A percentile compares a stretch with the other conserved stretches of the same genome.
phyloP scores from a whole-genome alignment of 2,113 vertebrate species.

The Lipophrys pholis region DNA sequence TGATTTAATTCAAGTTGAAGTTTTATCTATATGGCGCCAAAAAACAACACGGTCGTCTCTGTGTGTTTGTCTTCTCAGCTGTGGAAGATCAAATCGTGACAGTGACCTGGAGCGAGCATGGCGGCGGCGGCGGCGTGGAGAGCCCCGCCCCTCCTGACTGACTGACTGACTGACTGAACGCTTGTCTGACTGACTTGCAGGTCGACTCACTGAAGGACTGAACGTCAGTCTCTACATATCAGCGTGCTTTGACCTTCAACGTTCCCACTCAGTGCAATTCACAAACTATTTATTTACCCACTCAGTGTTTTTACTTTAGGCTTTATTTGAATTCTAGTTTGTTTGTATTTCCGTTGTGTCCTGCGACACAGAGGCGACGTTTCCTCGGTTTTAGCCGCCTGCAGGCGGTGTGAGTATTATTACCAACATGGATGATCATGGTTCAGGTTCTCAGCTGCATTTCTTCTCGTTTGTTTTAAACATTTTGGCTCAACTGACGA shows the following conservation, averaged over 20 bases:
- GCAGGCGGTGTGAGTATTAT: slow-evolving; percentile 61
- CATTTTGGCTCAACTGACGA: slow-evolving; percentile 13
- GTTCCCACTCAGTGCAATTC: slow-evolving; percentile 92
- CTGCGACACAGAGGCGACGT: slow-evolving; percentile 48
- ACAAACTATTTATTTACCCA: slow-evolving; percentile 94
- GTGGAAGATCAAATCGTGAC: slow-evolving; percentile 99
- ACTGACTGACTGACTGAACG: slow-evolving; percentile 48
- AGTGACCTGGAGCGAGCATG: slow-evolving; percentile 19
- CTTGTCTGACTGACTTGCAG: slow-evolving; percentile 38
- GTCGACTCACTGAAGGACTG: slow-evolving; percentile 47
- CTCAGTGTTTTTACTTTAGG: slow-evolving; percentile 83
- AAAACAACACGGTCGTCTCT: no score
- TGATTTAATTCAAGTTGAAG: no score
- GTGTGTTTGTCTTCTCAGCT: slow-evolving; percentile 82
- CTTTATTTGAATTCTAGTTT: slow-evolving; percentile 81
- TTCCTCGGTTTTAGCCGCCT: slow-evolving; percentile 49
- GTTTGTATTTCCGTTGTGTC: slow-evolving; percentile 77
- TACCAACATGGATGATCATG: slow-evolving; percentile 45
- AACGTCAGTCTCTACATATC: slow-evolving; percentile 69
- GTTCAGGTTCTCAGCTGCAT: slow-evolving; percentile 50
- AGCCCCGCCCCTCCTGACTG: slow-evolving; percentile 28
- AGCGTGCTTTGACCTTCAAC: slow-evolving; percentile 84
- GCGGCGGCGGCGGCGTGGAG: not conserved
- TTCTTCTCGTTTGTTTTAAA: slow-evolving; percentile 30
- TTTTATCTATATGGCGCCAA: no score